These are phyloP conservation scores for Eremobia ochroleuca DNA, from an alignment of 2,888 invertebrate genomes.

Conservation along the genomic window DNA sequence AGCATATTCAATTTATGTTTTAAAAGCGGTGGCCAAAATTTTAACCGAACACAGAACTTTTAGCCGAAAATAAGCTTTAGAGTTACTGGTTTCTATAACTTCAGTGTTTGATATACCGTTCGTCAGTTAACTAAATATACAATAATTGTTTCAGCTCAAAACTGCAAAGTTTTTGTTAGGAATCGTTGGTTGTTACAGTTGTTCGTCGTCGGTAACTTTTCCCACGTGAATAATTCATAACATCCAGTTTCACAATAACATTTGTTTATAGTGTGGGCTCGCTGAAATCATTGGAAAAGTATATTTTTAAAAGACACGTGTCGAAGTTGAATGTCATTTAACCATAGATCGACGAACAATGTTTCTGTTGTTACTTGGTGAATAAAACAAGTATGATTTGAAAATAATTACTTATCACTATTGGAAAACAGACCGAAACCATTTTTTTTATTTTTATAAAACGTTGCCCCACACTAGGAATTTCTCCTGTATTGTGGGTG, in stretches of 20 bases:
- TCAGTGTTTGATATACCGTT: constrained; percentile 27
- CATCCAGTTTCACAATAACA: constrained; percentile 77
- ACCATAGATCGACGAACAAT: neutral
- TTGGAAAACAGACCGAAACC: neutral
- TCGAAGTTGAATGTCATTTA: constrained; percentile 1
- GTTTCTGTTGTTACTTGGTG: neutral
- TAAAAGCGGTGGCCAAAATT: neutral
- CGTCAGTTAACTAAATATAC: constrained; percentile 32
- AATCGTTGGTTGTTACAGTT: constrained; percentile 79
- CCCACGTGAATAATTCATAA: constrained; percentile 85
- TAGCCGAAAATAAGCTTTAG: neutral
- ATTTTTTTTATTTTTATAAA: no score
- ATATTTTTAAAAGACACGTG: constrained; percentile 29
- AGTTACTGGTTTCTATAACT: constrained; percentile 11
- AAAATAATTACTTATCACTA: neutral
- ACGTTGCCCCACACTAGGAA: no score
- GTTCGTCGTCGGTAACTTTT: constrained; percentile 75
- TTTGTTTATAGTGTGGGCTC: constrained; percentile 56
- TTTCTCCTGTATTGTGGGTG: no score
- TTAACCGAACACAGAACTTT: neutral
- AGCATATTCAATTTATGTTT: constrained; percentile 19
- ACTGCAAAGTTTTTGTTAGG: constrained; percentile 74
- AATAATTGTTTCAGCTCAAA: constrained; percentile 64
- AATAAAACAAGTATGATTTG: neutral
- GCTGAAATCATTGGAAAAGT: constrained; percentile 46